These are phyloP conservation scores for Nannoperca obscura DNA, from an alignment of 2,797 vertebrate genomes.

Conservation along the genomic window DNA sequence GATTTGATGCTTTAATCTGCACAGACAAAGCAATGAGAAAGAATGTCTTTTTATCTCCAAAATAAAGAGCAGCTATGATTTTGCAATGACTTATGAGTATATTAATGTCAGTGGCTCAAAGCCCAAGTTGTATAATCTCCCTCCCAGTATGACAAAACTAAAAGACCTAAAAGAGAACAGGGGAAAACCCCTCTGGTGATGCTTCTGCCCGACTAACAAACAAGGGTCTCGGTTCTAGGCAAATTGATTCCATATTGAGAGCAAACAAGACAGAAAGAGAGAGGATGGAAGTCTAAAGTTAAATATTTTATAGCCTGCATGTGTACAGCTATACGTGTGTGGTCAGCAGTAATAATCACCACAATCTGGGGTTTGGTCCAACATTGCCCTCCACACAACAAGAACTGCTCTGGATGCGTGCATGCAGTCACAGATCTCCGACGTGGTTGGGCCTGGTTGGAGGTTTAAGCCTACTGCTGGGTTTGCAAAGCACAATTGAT, in stretches of 20 bases:
- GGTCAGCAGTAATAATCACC: conserved; percentile 75
- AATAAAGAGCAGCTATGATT: conserved; percentile 60
- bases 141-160: conserved; percentile 58
- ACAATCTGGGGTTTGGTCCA: conserved; percentile 74
- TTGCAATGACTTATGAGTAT: conserved; percentile 63
- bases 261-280: conserved; percentile 65
- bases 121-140: conserved; percentile 57
- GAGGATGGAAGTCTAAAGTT: conserved; percentile 60
- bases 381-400: conserved; percentile 48
- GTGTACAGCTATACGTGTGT: conserved; percentile 78
- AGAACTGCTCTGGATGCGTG: conserved; percentile 47
- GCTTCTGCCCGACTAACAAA: conserved; percentile 72
- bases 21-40: conserved; percentile 38
- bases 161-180: conserved; percentile 49
- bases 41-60: conserved; percentile 59
- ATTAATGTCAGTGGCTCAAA: conserved; percentile 68
- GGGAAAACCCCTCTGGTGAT: conserved; percentile 66
- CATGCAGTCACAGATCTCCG: conserved; percentile 55
- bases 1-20: conserved; percentile 55
- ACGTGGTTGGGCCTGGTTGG: conserved; percentile 18
- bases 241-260: conserved; percentile 80
- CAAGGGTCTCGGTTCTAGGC: conserved; percentile 71
- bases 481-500: conserved; percentile 44
- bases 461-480: conserved; percentile 36
- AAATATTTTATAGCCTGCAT: conserved; percentile 75